Evolutionary conservation across 2,797 vertebrate genomes (phyloP).

Genomic region (Microctenopoma stevenorrisi): DNA sequence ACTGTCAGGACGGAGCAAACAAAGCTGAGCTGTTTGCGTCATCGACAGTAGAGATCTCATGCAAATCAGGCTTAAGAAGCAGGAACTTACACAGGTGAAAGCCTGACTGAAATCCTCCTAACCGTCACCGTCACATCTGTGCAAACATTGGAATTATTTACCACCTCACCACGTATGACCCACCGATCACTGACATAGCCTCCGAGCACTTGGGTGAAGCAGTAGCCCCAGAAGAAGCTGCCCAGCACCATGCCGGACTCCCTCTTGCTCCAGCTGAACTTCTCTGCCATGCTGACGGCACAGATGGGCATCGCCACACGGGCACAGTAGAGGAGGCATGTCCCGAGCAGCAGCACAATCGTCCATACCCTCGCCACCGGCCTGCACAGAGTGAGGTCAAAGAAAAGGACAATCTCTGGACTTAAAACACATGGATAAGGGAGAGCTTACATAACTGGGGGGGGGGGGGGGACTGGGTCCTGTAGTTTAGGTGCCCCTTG

Average conservation of each 20-base stretch:
- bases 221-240: slow-evolving; percentile 99
- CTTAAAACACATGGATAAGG: background rate
- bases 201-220: slow-evolving; percentile 93
- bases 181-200: slow-evolving; percentile 94
- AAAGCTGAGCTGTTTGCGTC: slow-evolving; percentile 20
- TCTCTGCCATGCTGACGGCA: slow-evolving; percentile 87
- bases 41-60: background rate
- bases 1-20: slow-evolving; percentile 39
- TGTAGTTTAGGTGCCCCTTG: background rate
- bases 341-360: slow-evolving; percentile 89
- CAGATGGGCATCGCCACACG: slow-evolving; percentile 93
- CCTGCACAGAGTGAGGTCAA: slow-evolving; percentile 68
- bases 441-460: background rate
- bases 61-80: background rate
- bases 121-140: too few species aligned
- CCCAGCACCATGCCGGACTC: slow-evolving; percentile 93
- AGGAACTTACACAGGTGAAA: background rate
- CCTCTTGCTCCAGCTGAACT: slow-evolving; percentile 94
- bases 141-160: background rate
- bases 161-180: background rate
- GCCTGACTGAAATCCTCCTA: background rate
- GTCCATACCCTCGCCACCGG: slow-evolving; percentile 89
- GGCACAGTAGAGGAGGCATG: slow-evolving; percentile 94
- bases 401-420: slow-evolving; percentile 20
- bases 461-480: background rate